These are phyloP conservation scores for Cephus rjabovi DNA, from an alignment of 2,888 invertebrate genomes.

Conservation along the genomic window DNA sequence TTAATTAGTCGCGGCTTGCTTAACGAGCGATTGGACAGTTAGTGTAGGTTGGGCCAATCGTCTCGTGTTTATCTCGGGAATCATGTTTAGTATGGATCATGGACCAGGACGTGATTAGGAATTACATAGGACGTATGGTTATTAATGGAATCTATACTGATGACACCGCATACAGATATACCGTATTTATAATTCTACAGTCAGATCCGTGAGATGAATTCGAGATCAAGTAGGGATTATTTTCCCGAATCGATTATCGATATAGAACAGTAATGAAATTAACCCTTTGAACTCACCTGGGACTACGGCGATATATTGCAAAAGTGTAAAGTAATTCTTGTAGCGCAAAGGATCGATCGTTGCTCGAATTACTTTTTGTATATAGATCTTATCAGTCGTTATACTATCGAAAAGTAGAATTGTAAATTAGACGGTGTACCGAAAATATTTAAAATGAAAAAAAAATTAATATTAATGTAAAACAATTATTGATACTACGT, in stretches of 20 bases:
- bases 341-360: too few relatives aligned
- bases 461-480: not conserved
- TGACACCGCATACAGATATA: not conserved
- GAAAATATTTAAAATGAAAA: not conserved
- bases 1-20: not conserved
- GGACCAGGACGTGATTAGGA: not conserved
- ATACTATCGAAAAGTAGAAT: not conserved
- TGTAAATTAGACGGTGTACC: not conserved
- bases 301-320: too few relatives aligned
- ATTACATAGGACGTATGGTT: not conserved
- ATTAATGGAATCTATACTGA: not conserved
- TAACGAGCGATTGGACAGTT: not conserved
- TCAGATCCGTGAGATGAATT: too few relatives aligned
- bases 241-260: too few relatives aligned
- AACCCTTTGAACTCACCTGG: too few relatives aligned
- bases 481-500: not conserved
- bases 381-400: not conserved
- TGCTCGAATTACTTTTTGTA: not conserved
- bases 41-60: not conserved
- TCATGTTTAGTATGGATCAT: not conserved
- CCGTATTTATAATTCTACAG: too few relatives aligned
- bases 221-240: too few relatives aligned
- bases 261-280: too few relatives aligned
- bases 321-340: too few relatives aligned
- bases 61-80: not conserved